Conservation (phyloP, 2,113 vertebrate species). For the Urocitellus parryii region DNA sequence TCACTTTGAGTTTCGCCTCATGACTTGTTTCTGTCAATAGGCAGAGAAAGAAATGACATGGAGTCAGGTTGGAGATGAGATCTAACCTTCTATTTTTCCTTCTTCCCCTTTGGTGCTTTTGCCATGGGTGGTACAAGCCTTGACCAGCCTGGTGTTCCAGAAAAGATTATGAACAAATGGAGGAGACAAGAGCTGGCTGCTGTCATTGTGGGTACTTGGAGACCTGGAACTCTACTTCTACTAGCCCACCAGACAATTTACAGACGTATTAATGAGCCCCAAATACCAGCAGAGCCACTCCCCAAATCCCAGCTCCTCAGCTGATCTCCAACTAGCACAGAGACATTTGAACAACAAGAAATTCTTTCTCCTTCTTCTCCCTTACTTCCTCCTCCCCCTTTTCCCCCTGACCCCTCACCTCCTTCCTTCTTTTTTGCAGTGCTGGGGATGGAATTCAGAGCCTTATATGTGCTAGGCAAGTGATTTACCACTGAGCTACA, state of each 20-base stretch:
- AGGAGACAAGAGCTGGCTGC: neutral
- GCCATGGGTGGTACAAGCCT: neutral
- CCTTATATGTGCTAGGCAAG: neutral
- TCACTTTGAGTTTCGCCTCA: neutral
- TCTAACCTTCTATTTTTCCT: neutral
- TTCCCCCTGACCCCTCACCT: no score
- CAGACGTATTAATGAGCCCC: neutral
- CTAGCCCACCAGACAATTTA: neutral
- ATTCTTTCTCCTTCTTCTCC: no score
- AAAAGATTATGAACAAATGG: neutral
- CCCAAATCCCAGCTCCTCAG: neutral
- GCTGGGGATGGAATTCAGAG: neutral
- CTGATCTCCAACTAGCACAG: neutral
- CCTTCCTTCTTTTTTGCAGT: neutral
- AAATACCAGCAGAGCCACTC: neutral
- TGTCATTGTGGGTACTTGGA: neutral
- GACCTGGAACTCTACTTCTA: neutral
- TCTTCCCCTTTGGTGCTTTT: neutral
- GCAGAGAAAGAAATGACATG: neutral
- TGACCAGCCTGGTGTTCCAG: neutral
- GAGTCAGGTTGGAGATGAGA: neutral
- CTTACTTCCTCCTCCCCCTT: no score
- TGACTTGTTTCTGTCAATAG: neutral
- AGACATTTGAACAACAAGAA: neutral
- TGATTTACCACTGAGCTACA: neutral